Conservation (phyloP, 2,888 invertebrate genomes). For the Diadegma fenestrale region DNA sequence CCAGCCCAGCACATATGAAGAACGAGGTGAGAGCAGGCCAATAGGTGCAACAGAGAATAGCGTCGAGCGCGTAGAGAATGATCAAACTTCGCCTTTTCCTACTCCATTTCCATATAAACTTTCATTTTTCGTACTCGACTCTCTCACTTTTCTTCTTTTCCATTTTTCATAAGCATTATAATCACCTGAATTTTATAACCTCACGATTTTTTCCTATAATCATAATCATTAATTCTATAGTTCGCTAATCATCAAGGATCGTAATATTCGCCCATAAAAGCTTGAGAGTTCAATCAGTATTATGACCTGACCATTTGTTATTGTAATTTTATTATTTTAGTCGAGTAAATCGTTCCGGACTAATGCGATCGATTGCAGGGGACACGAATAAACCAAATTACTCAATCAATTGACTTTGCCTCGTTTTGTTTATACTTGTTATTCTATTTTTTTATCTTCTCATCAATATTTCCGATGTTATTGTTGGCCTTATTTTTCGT, state of each 20-base stretch:
- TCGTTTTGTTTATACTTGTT: constrained; percentile 15
- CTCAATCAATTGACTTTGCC: neutral
- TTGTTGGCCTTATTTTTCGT: constrained; percentile 18
- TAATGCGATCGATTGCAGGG: neutral
- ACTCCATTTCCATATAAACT: constrained; percentile 61
- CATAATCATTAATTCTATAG: neutral
- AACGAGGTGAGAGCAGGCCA: constrained; percentile 75
- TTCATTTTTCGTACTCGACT: neutral
- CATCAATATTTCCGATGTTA: constrained; percentile 7
- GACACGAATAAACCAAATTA: neutral
- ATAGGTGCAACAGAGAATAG: constrained; percentile 12
- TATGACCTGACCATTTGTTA: neutral
- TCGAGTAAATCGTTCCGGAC: neutral
- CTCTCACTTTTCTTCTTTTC: constrained; percentile 13
- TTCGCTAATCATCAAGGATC: neutral
- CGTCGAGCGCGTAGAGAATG: constrained; percentile 51
- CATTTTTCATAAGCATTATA: neutral
- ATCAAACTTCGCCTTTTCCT: constrained; percentile 58
- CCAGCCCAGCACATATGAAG: constrained; percentile 59
- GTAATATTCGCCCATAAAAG: neutral
- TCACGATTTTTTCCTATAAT: neutral
- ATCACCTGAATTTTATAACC: neutral
- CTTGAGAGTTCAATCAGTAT: neutral
- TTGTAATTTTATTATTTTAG: neutral
- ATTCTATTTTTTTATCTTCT: constrained; percentile 36